phyloP scores from a whole-genome alignment of 1,140 invertebrate genomes.

The Tenebrio molitor region DNA sequence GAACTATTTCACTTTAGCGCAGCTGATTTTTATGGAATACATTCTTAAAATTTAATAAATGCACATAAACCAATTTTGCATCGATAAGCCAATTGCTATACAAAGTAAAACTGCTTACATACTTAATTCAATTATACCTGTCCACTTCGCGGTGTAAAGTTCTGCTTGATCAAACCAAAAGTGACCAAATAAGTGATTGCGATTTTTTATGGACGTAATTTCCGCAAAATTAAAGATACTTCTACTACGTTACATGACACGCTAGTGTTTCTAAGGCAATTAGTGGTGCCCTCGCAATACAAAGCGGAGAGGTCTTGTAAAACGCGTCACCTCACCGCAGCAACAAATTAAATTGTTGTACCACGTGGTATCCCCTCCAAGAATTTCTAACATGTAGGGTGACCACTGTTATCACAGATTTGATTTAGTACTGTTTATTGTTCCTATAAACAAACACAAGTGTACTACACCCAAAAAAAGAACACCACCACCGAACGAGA shows the following conservation, averaged over 20 bases:
- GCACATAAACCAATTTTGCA: too few relatives aligned
- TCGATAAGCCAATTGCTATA: too few relatives aligned
- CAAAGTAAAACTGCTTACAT: too few relatives aligned
- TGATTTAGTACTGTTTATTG: constrained; percentile 38
- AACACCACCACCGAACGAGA: constrained; percentile 7
- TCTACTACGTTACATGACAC: background rate
- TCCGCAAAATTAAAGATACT: too few relatives aligned
- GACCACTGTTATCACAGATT: constrained; percentile 34
- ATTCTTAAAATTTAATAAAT: too few relatives aligned
- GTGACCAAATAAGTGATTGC: too few relatives aligned
- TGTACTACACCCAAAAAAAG: constrained; percentile 20
- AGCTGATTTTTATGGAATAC: too few relatives aligned
- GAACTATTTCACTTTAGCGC: too few relatives aligned
- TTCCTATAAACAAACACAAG: constrained; percentile 24
- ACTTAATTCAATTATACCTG: too few relatives aligned
- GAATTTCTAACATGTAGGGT: constrained; percentile 39
- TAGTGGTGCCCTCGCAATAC: constrained; percentile 7
- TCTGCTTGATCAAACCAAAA: too few relatives aligned
- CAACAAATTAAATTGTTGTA: constrained; percentile 45
- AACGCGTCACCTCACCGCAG: constrained; percentile 26
- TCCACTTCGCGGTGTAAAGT: too few relatives aligned
- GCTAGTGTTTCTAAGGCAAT: background rate
- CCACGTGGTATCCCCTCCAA: constrained; percentile 42
- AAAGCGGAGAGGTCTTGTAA: background rate
- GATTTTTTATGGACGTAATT: too few relatives aligned